These are phyloP conservation scores for Kryptolebias ocellatus DNA, from an alignment of 2,797 vertebrate species.

Conservation along the genomic window DNA sequence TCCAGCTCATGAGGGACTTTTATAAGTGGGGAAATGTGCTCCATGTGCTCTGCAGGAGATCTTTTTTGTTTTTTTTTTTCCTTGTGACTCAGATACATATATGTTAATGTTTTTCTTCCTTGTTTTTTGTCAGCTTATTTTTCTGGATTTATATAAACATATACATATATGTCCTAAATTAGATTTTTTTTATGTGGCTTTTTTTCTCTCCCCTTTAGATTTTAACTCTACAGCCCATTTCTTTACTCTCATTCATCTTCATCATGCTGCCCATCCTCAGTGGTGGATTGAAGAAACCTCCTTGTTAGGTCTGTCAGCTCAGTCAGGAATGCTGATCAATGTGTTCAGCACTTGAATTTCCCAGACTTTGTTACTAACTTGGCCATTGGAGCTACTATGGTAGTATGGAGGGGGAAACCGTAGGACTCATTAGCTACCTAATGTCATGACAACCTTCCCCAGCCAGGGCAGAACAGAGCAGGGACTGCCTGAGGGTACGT, in stretches of 20 bases:
- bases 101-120: too few species aligned
- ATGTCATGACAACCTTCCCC: constrained; percentile 62
- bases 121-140: neutral
- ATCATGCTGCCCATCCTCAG: constrained; percentile 5
- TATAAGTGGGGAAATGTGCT: constrained; percentile 50
- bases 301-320: constrained; percentile 32
- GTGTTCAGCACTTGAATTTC: constrained; percentile 55
- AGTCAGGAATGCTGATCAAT: constrained; percentile 54
- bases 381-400: constrained; percentile 56
- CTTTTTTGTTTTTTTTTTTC: too few species aligned
- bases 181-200: neutral
- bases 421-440: constrained; percentile 69
- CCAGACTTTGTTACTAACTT: constrained; percentile 56
- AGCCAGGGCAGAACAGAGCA: constrained; percentile 33
- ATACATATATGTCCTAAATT: neutral
- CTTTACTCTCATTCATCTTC: neutral
- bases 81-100: constrained; percentile 3
- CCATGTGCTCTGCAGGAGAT: constrained; percentile 35
- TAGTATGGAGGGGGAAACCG: constrained; percentile 6
- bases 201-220: neutral
- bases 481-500: constrained; percentile 40
- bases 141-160: constrained; percentile 14
- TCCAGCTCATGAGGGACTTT: constrained; percentile 38
- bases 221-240: neutral
- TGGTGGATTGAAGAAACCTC: constrained; percentile 31